Conservation (phyloP, 2,113 vertebrate genomes). For the Butorides virescens region DNA sequence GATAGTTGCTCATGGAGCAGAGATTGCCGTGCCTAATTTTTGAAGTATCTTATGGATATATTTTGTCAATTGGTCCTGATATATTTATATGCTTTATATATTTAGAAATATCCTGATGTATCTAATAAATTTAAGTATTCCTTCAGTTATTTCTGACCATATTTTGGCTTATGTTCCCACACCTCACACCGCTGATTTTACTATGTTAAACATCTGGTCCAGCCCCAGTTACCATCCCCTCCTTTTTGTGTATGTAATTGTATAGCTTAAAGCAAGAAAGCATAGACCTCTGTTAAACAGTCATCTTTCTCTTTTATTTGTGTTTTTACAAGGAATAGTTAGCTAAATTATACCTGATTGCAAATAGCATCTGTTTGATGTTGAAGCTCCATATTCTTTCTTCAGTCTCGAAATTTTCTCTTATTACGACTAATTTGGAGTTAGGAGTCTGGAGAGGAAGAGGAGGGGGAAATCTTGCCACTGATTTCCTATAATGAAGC, state of each 20-base stretch:
- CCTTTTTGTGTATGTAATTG: not conserved
- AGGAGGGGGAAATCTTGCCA: not conserved
- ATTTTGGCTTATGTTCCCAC: not conserved
- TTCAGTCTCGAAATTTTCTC: constrained; percentile 20
- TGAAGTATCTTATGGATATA: not conserved
- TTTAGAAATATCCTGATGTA: not conserved
- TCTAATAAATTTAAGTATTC: not conserved
- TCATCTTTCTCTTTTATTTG: constrained; percentile 15
- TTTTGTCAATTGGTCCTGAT: not conserved
- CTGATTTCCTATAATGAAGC: constrained; percentile 40
- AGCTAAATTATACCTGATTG: constrained; percentile 48
- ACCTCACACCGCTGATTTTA: not conserved
- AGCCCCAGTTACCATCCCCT: not conserved
- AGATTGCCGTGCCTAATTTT: not conserved
- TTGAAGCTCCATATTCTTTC: not conserved
- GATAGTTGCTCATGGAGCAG: not conserved
- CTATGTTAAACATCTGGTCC: not conserved
- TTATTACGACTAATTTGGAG: constrained; percentile 23
- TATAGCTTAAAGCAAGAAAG: not conserved
- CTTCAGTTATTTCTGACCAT: not conserved
- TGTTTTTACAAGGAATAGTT: not conserved
- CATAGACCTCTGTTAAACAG: not conserved
- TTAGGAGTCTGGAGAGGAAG: constrained; percentile 42
- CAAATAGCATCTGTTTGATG: constrained; percentile 44
- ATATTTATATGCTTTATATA: not conserved